Base-by-base conservation (phyloP, 2,113 vertebrate species). In the Dromaius novaehollandiae region DNA sequence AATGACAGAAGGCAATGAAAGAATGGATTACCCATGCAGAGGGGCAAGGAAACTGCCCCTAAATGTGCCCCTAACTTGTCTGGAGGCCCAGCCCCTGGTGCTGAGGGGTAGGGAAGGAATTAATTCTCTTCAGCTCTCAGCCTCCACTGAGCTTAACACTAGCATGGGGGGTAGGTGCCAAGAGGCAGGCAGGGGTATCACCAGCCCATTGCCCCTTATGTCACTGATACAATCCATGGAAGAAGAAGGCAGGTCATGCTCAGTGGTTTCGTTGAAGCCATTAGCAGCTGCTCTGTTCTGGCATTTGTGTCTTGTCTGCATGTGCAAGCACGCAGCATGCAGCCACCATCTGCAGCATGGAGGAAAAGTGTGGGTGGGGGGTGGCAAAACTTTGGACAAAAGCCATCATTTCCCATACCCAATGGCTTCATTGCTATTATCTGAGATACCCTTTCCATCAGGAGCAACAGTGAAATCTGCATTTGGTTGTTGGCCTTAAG, bases 291-390 rank as follows among this genome's bases (percentile, higher is more conserved):
- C 5, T 66, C 36, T 84, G 44, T 36, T 66, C 66, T 65, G 63
- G 70, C 17, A 6, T 9, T 61, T 21, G 66, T 64, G 50, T 61
- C 64, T 80, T 50, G 17, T n/a, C 28, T 89, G 42, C 18, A 7
- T 30, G 24, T 19, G 15, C 0, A 0, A 53, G 48, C 0, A 1
- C 44, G 82, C 89, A 53, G 53, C 0, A 1, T 46, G 82, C 91
- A 53, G 85, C 77, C 90, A 36, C 91, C 42, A 51, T 83, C 74
- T 91, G 78, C 56, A 56, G 91, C 61, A 68, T 2, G 3, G 61
- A 86, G 28, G 64, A 70, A 61, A 80, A 34, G 60, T 40, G 19
- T 13, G 9, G 10, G 13, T 50, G 63, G 20, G 25, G 25, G 21
- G 19, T 20, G n/a, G 70, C 70, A 86, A 82, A 44, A 36, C 42